These are phyloP conservation scores for Anseranas semipalmata DNA, from an alignment of 2,113 vertebrate species.

Conservation along the genomic window DNA sequence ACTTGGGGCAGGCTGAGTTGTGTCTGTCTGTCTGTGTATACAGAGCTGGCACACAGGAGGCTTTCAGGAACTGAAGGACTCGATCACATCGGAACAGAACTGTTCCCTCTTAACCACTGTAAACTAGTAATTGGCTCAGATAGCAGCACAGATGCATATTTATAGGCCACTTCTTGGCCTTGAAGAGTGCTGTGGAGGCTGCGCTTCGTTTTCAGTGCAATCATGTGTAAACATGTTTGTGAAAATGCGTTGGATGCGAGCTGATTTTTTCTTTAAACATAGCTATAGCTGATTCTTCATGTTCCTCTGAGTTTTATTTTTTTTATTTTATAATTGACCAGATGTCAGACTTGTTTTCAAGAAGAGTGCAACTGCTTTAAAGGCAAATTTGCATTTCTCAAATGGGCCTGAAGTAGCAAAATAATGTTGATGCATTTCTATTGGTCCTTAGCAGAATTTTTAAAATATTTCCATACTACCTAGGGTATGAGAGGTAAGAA, in stretches of 20 bases:
- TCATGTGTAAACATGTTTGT: not conserved
- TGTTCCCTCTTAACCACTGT: not conserved
- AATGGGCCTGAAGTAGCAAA: not conserved
- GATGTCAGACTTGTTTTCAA: not conserved
- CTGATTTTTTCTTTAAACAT: not conserved
- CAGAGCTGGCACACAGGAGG: not conserved
- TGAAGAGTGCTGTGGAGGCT: not conserved
- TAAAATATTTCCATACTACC: not conserved
- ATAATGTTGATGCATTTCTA: not conserved
- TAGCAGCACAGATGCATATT: not conserved
- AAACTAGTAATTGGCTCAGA: constrained; percentile 9
- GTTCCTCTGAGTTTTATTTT: not conserved
- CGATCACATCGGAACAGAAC: not conserved
- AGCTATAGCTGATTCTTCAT: not conserved
- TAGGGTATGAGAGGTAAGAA: not conserved
- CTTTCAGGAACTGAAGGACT: not conserved
- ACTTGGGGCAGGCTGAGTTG: not conserved
- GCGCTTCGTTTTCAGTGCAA: not conserved
- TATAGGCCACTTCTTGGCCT: not conserved
- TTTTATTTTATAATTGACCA: not conserved
- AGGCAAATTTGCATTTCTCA: not conserved
- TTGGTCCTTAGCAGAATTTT: not conserved
- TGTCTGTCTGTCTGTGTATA: not conserved
- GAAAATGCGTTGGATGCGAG: not conserved
- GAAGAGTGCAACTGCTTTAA: not conserved